Conservation (phyloP, 2,888 invertebrate species). For the Drosophila mimetica region DNA sequence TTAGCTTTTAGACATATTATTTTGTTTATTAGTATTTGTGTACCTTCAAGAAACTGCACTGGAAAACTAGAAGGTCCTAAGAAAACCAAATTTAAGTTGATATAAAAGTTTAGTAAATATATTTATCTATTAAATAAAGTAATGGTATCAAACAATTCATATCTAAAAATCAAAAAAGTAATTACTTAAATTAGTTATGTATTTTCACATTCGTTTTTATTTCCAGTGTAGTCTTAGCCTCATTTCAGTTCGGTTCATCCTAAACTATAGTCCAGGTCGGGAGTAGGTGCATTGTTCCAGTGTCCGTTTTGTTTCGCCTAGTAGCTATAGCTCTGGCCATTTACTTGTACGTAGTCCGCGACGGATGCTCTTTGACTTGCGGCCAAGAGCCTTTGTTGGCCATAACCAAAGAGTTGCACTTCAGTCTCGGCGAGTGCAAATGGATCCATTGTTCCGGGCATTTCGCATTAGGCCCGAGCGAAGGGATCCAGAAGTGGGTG, state of each 20-base stretch:
- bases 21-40: no score
- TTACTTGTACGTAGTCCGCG: conserved; percentile 57
- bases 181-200: no score
- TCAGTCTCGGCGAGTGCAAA: conserved; percentile 62
- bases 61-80: no score
- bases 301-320: conserved; percentile 31
- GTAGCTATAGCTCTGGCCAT: conserved; percentile 53
- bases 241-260: conserved; percentile 14
- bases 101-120: no score
- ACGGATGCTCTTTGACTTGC: conserved; percentile 78
- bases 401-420: conserved; percentile 61
- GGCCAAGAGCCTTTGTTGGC: conserved; percentile 53
- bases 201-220: not conserved
- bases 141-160: no score
- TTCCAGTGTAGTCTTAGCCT: conserved; percentile 21
- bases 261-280: conserved; percentile 26
- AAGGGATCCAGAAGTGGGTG: conserved; percentile 58
- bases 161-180: no score
- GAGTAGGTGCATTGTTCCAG: conserved; percentile 33
- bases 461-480: conserved; percentile 50
- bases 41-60: no score
- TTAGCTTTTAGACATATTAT: no score
- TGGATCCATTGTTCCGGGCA: conserved; percentile 69
- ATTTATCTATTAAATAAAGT: no score
- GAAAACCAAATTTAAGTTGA: no score